Conservation (phyloP, 2,888 invertebrate species). For the Drosophila flavopinicola region DNA sequence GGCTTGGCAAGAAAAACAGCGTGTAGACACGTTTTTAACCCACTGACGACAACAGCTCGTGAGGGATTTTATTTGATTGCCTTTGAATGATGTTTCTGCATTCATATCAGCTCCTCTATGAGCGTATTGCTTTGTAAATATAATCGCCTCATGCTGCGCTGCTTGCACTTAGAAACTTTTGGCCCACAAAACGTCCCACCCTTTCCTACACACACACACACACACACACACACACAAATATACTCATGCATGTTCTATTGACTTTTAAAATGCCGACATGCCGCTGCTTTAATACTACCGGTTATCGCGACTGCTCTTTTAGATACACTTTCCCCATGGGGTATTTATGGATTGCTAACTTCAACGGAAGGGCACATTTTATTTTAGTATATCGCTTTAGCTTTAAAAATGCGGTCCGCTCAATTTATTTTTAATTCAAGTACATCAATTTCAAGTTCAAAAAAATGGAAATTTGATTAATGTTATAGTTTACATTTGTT, state of each 20-base stretch:
- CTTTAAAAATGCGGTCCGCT: too few species aligned
- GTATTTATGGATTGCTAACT: background rate
- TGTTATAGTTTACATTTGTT: too few species aligned
- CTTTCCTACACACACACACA: background rate
- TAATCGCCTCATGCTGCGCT: background rate
- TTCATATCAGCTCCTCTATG: slow-evolving; percentile 3
- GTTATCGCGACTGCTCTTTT: slow-evolving; percentile 43
- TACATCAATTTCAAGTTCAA: too few species aligned
- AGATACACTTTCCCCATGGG: slow-evolving; percentile 10
- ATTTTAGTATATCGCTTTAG: too few species aligned
- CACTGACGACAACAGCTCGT: slow-evolving; percentile 25
- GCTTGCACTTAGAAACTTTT: slow-evolving; percentile 1
- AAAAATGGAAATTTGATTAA: too few species aligned
- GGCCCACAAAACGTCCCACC: too few species aligned
- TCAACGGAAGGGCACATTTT: too few species aligned
- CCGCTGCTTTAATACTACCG: slow-evolving; percentile 28
- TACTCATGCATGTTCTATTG: slow-evolving; percentile 19
- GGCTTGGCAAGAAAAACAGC: slow-evolving; percentile 17
- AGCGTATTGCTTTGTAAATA: slow-evolving; percentile 7
- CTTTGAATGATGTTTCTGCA: background rate
- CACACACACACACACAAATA: background rate
- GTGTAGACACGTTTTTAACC: slow-evolving; percentile 50
- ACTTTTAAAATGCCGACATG: slow-evolving; percentile 29
- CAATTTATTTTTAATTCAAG: background rate
- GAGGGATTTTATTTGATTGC: slow-evolving; percentile 3